phyloP scores from a whole-genome alignment of 2,888 invertebrate genomes.

The Herminia tarsipennalis region DNA sequence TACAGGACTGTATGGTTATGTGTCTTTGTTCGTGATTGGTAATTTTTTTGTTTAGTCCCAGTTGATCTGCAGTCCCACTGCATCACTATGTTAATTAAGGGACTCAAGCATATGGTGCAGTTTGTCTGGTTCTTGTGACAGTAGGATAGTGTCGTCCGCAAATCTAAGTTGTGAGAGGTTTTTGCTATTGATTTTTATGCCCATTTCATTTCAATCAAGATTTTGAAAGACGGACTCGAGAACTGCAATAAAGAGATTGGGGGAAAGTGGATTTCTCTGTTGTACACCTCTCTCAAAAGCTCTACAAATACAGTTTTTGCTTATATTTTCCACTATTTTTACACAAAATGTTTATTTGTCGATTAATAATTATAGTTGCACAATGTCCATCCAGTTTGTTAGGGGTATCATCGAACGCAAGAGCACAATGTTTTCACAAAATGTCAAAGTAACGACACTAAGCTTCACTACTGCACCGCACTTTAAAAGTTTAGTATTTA shows the following conservation, averaged over 20 bases:
- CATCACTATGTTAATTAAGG: neutral
- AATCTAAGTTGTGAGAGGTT: neutral
- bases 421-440: too few relatives aligned
- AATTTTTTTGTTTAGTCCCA: conserved; percentile 1
- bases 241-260: conserved; percentile 13
- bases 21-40: neutral
- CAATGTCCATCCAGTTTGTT: too few relatives aligned
- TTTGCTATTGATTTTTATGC: conserved; percentile 3
- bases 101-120: neutral
- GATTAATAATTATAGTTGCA: too few relatives aligned
- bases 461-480: too few relatives aligned
- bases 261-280: conserved; percentile 14
- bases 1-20: neutral
- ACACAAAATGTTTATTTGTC: too few relatives aligned
- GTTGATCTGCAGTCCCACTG: neutral
- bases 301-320: too few relatives aligned
- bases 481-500: too few relatives aligned
- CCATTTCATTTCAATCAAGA: conserved; percentile 4
- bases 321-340: too few relatives aligned
- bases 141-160: neutral
- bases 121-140: neutral
- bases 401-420: too few relatives aligned
- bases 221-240: conserved; percentile 4
- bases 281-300: too few relatives aligned
- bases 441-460: too few relatives aligned